Conservation (phyloP, 2,113 vertebrate species). For the Aythya baeri region DNA sequence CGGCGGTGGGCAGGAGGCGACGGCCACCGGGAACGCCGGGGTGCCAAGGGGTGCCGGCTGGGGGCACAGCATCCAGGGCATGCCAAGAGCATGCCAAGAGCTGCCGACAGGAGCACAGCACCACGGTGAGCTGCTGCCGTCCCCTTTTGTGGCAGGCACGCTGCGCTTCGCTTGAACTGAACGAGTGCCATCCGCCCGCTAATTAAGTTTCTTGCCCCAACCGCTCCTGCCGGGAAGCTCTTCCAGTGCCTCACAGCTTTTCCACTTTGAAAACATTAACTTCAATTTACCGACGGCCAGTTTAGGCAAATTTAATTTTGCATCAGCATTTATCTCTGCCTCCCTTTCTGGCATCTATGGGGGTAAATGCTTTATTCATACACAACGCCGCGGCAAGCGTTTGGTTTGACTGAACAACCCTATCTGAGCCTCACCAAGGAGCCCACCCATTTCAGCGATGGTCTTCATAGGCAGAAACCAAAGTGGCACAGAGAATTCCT, state of each 20-base stretch:
- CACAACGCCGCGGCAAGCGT: background rate
- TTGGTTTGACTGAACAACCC: background rate
- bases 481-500: background rate
- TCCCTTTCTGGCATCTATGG: background rate
- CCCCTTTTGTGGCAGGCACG: background rate
- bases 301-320: conserved; percentile 40
- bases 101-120: background rate
- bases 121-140: background rate
- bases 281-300: conserved; percentile 10
- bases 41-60: background rate
- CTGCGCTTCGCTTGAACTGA: background rate
- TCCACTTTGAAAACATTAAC: conserved; percentile 16
- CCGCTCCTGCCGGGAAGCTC: conserved; percentile 34
- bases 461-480: background rate
- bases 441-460: background rate
- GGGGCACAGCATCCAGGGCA: background rate
- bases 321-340: background rate
- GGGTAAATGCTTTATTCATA: background rate
- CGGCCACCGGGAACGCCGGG: background rate
- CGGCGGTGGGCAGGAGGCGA: background rate
- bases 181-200: background rate
- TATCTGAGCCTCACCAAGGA: background rate
- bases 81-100: rapidly evolving
- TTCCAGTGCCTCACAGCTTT: conserved; percentile 6
- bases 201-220: conserved; percentile 57